phyloP scores from a whole-genome alignment of 1,140 invertebrate genomes.

The Calosoma granatense region DNA sequence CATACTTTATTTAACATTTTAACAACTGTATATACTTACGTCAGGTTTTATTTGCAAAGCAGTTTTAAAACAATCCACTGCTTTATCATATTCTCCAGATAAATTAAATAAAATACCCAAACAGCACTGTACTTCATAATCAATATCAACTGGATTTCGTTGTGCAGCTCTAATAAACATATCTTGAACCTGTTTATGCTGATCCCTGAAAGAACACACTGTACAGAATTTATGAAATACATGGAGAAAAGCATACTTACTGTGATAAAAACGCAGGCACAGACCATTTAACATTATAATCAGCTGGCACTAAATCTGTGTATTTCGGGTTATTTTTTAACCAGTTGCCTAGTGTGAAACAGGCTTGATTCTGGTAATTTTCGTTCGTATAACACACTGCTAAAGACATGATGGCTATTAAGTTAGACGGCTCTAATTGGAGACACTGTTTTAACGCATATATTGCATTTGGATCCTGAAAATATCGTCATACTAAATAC shows the following conservation, averaged over 20 bases:
- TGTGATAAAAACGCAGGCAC: neutral
- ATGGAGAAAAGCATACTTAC: neutral
- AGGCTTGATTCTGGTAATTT: slow-evolving; percentile 65
- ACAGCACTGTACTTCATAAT: slow-evolving; percentile 92
- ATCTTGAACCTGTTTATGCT: slow-evolving; percentile 62
- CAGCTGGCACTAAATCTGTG: slow-evolving; percentile 51
- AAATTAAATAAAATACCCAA: slow-evolving; percentile 94
- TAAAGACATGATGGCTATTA: slow-evolving; percentile 76
- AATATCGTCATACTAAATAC: slow-evolving; percentile 9
- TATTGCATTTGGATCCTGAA: slow-evolving; percentile 75
- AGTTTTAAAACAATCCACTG: slow-evolving; percentile 89
- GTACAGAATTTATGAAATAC: neutral
- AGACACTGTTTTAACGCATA: slow-evolving; percentile 80
- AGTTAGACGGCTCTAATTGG: slow-evolving; percentile 69
- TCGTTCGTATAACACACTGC: slow-evolving; percentile 96
- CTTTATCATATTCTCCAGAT: slow-evolving; percentile 89
- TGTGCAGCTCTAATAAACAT: slow-evolving; percentile 80
- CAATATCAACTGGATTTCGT: slow-evolving; percentile 62
- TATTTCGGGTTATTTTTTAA: slow-evolving; percentile 79
- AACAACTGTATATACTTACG: slow-evolving; percentile 38
- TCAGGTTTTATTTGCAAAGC: slow-evolving; percentile 75
- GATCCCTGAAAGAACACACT: slow-evolving; percentile 36
- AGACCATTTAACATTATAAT: slow-evolving; percentile 28
- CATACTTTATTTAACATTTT: slow-evolving; percentile 1
- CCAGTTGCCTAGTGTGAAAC: slow-evolving; percentile 67